Conservation (phyloP, 2,113 vertebrate genomes). For the Atrichornis clamosus region DNA sequence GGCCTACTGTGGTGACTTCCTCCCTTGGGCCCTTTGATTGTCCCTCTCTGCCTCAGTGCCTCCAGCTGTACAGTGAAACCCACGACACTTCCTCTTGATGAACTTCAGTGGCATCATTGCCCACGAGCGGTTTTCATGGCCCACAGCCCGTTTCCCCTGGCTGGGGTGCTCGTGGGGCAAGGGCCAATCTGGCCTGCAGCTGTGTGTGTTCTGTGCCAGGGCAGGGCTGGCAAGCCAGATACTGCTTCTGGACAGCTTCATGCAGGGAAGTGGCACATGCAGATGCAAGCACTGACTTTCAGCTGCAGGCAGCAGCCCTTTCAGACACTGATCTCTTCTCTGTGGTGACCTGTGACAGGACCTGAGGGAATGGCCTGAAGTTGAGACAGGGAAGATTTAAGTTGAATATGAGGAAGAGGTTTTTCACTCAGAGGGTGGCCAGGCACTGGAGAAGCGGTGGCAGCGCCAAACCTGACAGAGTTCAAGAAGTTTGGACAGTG, state of each 20-base stretch:
- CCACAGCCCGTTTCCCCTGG: neutral
- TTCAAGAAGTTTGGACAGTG: neutral
- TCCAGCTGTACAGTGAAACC: neutral
- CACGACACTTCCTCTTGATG: neutral
- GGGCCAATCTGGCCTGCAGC: neutral
- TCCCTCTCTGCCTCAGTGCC: neutral
- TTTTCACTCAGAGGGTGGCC: neutral
- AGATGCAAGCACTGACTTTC: neutral
- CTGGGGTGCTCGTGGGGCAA: rapidly evolving
- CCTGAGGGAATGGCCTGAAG: neutral
- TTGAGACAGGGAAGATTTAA: neutral
- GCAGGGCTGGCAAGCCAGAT: neutral
- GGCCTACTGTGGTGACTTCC: rapidly evolving
- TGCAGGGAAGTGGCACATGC: rapidly evolving
- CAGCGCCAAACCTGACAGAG: neutral
- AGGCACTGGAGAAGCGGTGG: neutral
- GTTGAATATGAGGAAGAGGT: neutral
- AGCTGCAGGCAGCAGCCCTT: neutral
- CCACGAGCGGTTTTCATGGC: rapidly evolving
- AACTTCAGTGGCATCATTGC: neutral
- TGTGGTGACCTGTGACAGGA: neutral
- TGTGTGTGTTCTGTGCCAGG: rapidly evolving
- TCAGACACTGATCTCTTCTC: neutral
- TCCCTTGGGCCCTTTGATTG: rapidly evolving
- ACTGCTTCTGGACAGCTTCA: rapidly evolving